Evolutionary conservation across 2,113 vertebrate species (phyloP).

Genomic region (Pachycephala philippinensis): DNA sequence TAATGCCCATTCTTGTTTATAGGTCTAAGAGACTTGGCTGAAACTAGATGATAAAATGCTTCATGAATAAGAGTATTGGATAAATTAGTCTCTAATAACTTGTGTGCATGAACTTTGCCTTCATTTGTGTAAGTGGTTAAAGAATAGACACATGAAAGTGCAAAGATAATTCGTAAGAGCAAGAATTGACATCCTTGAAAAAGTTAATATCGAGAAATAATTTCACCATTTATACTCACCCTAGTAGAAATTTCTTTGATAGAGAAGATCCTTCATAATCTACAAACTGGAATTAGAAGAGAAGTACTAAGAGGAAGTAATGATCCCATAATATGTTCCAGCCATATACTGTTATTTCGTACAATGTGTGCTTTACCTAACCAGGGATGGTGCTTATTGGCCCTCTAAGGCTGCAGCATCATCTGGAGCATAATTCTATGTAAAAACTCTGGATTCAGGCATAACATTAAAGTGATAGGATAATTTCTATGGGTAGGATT

Average conservation of each 20-base stretch:
- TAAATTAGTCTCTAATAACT: not conserved
- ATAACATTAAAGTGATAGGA: not conserved
- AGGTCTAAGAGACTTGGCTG: not conserved
- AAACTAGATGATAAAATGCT: not conserved
- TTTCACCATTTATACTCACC: not conserved
- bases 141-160: not conserved
- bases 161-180: not conserved
- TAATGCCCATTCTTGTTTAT: not conserved
- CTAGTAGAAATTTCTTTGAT: not conserved
- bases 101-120: not conserved
- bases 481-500: not conserved
- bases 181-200: not conserved
- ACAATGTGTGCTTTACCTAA: not conserved
- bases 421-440: not conserved
- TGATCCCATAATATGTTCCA: not conserved
- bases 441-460: not conserved
- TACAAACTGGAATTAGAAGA: not conserved
- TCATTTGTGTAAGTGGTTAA: conserved; percentile 7
- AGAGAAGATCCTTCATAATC: not conserved
- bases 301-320: not conserved
- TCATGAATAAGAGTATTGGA: not conserved
- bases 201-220: conserved; percentile 9
- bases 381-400: not conserved
- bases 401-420: not conserved
- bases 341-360: not conserved